Percentiles rank a stretch among this genome's conserved stretches.
phyloP scores from a whole-genome alignment of 2,113 vertebrate species.

The Pluvialis apricaria region DNA sequence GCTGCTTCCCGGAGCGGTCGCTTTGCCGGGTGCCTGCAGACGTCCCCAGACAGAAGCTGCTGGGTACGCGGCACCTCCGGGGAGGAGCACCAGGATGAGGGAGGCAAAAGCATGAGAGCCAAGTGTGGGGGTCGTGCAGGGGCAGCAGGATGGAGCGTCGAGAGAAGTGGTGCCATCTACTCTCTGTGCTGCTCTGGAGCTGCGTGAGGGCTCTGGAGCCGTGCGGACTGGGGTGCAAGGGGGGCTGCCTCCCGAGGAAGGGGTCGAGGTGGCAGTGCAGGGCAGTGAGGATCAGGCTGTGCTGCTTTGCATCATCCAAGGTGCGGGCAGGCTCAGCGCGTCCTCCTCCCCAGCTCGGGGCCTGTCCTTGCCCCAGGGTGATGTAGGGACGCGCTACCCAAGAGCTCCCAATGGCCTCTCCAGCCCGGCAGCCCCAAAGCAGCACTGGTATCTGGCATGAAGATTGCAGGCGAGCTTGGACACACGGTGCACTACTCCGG shows the following conservation, averaged over 20 bases:
- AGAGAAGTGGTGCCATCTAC: neutral
- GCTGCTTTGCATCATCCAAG: neutral
- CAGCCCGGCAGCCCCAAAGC: neutral
- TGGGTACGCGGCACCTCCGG: rapidly evolving
- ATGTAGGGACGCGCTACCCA: rapidly evolving
- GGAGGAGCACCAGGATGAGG: neutral
- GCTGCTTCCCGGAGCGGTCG: neutral
- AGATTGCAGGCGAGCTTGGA: neutral
- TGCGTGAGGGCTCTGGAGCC: neutral
- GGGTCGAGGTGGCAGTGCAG: neutral
- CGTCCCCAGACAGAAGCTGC: neutral
- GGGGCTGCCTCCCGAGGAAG: neutral
- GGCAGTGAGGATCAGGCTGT: neutral
- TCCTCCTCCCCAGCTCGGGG: neutral
- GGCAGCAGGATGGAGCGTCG: neutral
- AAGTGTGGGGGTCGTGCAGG: neutral
- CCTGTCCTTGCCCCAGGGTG: neutral
- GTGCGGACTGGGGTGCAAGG: rapidly evolving
- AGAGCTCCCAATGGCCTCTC: neutral
- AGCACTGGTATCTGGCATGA: rapidly evolving
- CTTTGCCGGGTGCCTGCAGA: neutral
- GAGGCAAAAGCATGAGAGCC: neutral
- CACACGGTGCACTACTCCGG: neutral
- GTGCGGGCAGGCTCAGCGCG: neutral
- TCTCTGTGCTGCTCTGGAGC: neutral